Evolutionary conservation across 2,113 vertebrate species (phyloP), one percentile per base, ranked within the genome.

Genomic region (Gila orcuttii): DNA sequence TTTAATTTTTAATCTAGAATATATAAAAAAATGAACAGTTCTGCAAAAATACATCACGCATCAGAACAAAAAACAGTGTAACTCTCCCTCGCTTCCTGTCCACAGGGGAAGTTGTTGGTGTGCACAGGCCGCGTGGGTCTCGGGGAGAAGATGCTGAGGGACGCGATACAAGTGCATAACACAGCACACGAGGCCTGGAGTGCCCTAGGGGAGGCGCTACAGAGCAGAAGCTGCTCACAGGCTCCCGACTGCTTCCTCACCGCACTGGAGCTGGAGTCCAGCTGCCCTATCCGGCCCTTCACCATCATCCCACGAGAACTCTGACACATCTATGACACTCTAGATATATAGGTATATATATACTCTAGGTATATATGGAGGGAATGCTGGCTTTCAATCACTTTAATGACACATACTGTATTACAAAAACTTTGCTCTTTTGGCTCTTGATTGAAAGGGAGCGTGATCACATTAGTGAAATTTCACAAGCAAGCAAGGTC

Each of bases 221-320:
- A 99, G 94, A 94, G 92, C 39, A 95, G 94, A 75, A 94, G 95
- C 84, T 95, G 94, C 88, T 91, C 92, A 0, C 96, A 97, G 93
- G 98, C 98, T 0, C 95, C 95, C 0, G 97, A 99, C 79, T 99
- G 97, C 91, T 99, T 99, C 93, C 91, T 99, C 66, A 97, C 96
- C 0, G 97, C 98, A n/a, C 92, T 99, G 76, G 97, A 99, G 89
- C 94, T 99, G 25, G 98, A 99, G 93, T 95, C 97, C 88, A 97
- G 96, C 95, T 97, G 96, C 89, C 98, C 98, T 0, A 92, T 99
- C 86, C 90, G 97, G 31, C 97, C 98, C 0, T 99, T 99, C 94
- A 96, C 94, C 33, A 91, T 98, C 93, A 98, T 99, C 88, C 96
- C 97, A 81, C 93, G 98, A 77, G 96, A 97, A 92, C 97, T 99